Evolutionary conservation across 1,140 invertebrate species (phyloP).

Genomic region (Heterodera carotae): DNA sequence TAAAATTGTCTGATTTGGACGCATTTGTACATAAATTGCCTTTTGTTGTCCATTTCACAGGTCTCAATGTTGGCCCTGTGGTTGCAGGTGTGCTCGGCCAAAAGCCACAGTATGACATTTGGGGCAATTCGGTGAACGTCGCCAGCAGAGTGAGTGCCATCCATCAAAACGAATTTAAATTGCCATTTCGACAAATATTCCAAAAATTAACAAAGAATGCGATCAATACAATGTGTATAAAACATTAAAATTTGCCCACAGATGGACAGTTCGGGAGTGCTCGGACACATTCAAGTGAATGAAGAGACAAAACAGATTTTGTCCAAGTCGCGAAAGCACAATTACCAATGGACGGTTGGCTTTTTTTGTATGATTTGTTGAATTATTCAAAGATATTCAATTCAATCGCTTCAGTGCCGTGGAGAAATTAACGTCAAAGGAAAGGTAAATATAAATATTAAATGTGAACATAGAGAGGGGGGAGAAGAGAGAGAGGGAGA

Average conservation of each 20-base stretch:
- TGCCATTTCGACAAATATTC: conserved; percentile 71
- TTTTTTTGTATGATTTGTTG: neutral
- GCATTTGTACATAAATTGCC: conserved; percentile 2
- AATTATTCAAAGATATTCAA: neutral
- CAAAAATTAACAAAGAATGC: neutral
- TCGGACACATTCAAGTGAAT: conserved; percentile 37
- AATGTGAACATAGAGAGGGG: no score
- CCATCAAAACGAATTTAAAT: conserved; percentile 68
- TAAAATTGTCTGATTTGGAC: neutral
- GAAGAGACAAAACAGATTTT: conserved; percentile 40
- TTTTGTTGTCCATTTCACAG: conserved; percentile 67
- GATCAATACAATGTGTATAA: no score
- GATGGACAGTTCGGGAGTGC: conserved; percentile 41
- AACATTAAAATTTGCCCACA: neutral
- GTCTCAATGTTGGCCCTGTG: conserved; percentile 88
- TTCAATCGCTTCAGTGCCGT: conserved; percentile 24
- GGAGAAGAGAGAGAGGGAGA: no score
- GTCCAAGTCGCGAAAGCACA: conserved; percentile 10
- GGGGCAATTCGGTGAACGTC: conserved; percentile 97
- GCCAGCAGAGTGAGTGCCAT: conserved; percentile 81
- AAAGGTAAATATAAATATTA: neutral
- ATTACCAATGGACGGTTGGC: conserved; percentile 28
- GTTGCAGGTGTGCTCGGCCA: conserved; percentile 93
- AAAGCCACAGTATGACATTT: conserved; percentile 96
- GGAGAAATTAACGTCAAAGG: conserved; percentile 44